Base-by-base conservation (phyloP, 2,888 invertebrate genomes). In the Zaprionus bogoriensis region DNA sequence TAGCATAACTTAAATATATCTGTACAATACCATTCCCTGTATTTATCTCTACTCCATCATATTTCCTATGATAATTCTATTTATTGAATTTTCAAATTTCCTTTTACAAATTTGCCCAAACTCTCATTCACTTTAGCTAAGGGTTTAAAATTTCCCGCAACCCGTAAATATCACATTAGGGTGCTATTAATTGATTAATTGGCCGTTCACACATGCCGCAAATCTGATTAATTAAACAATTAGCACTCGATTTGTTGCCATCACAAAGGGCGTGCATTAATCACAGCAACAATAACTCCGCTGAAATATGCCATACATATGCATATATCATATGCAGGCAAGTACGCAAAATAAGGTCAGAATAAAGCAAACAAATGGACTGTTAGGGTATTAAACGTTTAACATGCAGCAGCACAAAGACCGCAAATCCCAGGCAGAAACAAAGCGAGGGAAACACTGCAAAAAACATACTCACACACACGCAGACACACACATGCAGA, bases 151-250 rank as follows among this genome's bases (percentile, higher is more conserved):
- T n/a, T n/a, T n/a, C n/a, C n/a, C n/a, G n/a, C n/a, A n/a, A n/a
- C n/a, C n/a, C n/a, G n/a, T n/a, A n/a, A 10, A 7, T 3, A 36
- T 3, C 7, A 14, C 2, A 17, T 36, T 17, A 3, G 3, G 17
- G 9, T 36, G 14, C 32, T 12, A 14, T 60, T 44, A 27, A 50
- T 32, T 50, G 25, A 20, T 48, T 7, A 28, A 59, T 55, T n/a
- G 7, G 1, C 10, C 14, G n/a, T 20, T 19, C 17, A 9, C 14
- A 17, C n/a, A 23, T 12, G 27, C 23, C 12, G 12, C 25, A 62
- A 38, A 44, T 32, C 20, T 39, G 25, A 47, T 54, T 64, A 74
- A 69, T 68, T 61, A 63, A 59, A 39, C 57, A 77, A 68, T 83
- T 77, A 73, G 52, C 65, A 73, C 38, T 54, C 28, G 25, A 30